Evolutionary conservation across 2,888 invertebrate species (phyloP).

Genomic region (Tanypteryx hageni): DNA sequence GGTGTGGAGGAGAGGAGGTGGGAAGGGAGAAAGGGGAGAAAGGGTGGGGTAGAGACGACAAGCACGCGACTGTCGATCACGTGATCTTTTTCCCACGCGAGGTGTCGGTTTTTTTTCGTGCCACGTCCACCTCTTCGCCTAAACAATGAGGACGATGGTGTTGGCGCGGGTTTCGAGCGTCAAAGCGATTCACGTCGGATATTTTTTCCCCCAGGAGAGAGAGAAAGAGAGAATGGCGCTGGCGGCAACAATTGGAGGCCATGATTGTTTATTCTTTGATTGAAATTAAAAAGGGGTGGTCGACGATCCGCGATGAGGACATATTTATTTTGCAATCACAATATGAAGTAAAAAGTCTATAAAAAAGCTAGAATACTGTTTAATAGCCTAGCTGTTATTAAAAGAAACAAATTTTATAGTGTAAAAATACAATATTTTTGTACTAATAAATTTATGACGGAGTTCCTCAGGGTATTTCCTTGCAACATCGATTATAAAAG

Average conservation of each 20-base stretch:
- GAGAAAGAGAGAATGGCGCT: background rate
- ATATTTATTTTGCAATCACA: too few species aligned
- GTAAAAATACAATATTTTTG: too few species aligned
- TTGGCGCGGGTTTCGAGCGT: background rate
- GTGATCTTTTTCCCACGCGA: background rate
- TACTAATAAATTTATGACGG: too few species aligned
- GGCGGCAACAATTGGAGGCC: background rate
- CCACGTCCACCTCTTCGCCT: background rate
- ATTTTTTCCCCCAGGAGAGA: background rate
- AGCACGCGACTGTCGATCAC: background rate
- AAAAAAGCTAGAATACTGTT: too few species aligned
- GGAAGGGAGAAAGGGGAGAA: background rate
- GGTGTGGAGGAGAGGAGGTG: too few species aligned
- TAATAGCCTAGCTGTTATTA: too few species aligned
- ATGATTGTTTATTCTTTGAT: background rate
- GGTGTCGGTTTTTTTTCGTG: background rate
- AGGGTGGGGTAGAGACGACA: background rate
- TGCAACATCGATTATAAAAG: too few species aligned
- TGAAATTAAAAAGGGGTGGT: background rate
- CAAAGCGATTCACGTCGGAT: background rate
- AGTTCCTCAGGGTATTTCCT: too few species aligned
- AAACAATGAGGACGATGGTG: background rate
- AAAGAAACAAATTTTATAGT: too few species aligned
- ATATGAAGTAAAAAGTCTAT: too few species aligned
- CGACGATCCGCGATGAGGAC: background rate